Conservation (phyloP, 2,113 vertebrate genomes). For the Scomber japonicus region DNA sequence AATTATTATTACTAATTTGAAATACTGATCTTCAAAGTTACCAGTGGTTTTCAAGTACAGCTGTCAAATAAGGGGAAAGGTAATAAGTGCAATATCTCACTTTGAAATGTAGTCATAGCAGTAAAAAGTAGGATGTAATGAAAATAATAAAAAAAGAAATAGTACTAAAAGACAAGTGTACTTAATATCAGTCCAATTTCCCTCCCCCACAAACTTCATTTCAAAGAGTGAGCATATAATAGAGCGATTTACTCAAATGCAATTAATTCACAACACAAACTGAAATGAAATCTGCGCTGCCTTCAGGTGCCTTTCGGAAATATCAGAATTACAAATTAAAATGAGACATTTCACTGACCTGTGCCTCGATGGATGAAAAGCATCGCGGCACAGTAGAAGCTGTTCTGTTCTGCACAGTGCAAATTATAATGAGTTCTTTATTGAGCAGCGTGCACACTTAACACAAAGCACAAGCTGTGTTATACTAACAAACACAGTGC, state of each 20-base stretch:
- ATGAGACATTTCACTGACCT: slow-evolving; percentile 70
- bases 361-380: slow-evolving; percentile 19
- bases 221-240: slow-evolving; percentile 8
- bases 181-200: background rate
- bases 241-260: slow-evolving; percentile 3
- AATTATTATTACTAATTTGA: too few relatives aligned
- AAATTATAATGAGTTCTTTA: slow-evolving; percentile 36
- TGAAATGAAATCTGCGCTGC: slow-evolving; percentile 33
- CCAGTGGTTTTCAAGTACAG: too few relatives aligned
- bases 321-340: slow-evolving; percentile 76
- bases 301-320: slow-evolving; percentile 58
- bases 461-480: slow-evolving; percentile 1
- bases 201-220: background rate
- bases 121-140: too few relatives aligned
- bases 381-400: slow-evolving; percentile 13
- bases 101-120: too few relatives aligned
- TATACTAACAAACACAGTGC: background rate
- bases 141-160: too few relatives aligned
- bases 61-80: too few relatives aligned
- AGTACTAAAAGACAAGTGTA: too few relatives aligned
- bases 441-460: background rate
- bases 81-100: too few relatives aligned
- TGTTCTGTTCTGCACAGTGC: slow-evolving; percentile 23
- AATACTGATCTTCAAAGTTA: too few relatives aligned
- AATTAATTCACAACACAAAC: slow-evolving; percentile 41